A percentile compares a stretch with the other conserved stretches of the same genome.
These are phyloP conservation scores for Phylloscopus whistleri DNA, from an alignment of 2,113 vertebrate genomes.

Conservation along the genomic window DNA sequence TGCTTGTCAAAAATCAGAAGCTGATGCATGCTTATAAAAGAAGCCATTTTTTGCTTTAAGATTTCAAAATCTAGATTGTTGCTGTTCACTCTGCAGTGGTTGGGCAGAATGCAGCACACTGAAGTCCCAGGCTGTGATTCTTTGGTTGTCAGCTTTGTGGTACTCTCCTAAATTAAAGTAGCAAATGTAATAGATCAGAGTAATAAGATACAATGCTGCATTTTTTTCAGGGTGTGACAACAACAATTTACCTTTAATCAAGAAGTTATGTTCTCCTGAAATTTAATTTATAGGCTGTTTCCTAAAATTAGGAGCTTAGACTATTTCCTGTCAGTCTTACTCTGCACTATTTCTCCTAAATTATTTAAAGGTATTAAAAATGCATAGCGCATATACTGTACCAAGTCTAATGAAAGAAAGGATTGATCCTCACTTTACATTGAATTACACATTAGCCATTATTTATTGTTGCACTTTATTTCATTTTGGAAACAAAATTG, in stretches of 20 bases:
- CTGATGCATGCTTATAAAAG: background rate
- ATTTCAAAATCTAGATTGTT: background rate
- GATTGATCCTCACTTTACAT: background rate
- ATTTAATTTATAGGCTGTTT: slow-evolving; percentile 1
- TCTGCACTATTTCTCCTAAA: slow-evolving; percentile 19
- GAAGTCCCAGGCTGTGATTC: background rate
- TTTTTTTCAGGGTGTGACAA: background rate
- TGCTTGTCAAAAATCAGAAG: slow-evolving; percentile 29
- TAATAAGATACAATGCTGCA: background rate
- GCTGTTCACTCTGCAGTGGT: background rate
- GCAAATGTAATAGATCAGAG: background rate
- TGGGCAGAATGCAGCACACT: rapidly evolving
- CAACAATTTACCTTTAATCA: background rate
- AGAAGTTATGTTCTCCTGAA: background rate
- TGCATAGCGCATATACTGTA: slow-evolving; percentile 4
- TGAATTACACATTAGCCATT: background rate
- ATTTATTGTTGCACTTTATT: slow-evolving; percentile 16
- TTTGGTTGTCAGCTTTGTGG: background rate
- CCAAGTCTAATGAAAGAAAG: background rate
- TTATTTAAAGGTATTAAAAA: slow-evolving; percentile 61
- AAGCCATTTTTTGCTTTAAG: background rate
- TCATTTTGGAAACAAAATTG: slow-evolving; percentile 2
- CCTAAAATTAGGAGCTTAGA: slow-evolving; percentile 31
- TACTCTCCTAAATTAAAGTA: background rate
- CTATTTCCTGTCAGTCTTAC: slow-evolving; percentile 21